phyloP scores from a whole-genome alignment of 1,140 invertebrate genomes.

The Pseudomyrmex dendroicus region DNA sequence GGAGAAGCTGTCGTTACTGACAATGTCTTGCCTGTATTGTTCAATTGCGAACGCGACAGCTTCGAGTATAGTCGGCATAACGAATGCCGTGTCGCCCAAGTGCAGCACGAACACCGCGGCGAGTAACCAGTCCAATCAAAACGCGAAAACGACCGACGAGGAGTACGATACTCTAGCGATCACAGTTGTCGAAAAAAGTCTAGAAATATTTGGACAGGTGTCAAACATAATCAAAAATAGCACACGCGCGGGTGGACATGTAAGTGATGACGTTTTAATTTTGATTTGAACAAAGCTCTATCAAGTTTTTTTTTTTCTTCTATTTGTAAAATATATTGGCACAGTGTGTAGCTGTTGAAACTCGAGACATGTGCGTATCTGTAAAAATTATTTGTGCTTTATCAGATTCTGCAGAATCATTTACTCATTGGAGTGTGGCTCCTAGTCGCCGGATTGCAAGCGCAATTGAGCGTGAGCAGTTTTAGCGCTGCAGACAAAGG shows the following conservation, averaged over 20 bases:
- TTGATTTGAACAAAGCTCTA: conserved; percentile 19
- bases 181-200: conserved; percentile 89
- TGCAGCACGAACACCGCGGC: conserved; percentile 81
- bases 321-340: not conserved
- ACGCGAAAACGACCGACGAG: conserved; percentile 87
- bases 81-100: conserved; percentile 88
- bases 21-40: conserved; percentile 92
- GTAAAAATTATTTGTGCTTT: conserved; percentile 40
- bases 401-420: conserved; percentile 94
- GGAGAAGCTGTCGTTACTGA: conserved; percentile 91
- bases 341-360: too few relatives aligned
- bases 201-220: conserved; percentile 93
- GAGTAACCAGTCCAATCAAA: conserved; percentile 80
- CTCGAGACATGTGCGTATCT: not conserved
- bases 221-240: conserved; percentile 93
- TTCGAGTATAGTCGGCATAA: conserved; percentile 88
- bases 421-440: conserved; percentile 95
- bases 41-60: conserved; percentile 90
- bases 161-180: conserved; percentile 90
- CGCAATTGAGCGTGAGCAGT: conserved; percentile 87
- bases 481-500: conserved; percentile 85
- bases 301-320: conserved; percentile 35
- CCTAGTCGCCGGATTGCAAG: conserved; percentile 93
- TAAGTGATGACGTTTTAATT: conserved; percentile 83
- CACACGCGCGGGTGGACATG: conserved; percentile 94